These are phyloP conservation scores for Cololabis saira DNA, from an alignment of 2,113 vertebrate species.

Conservation along the genomic window DNA sequence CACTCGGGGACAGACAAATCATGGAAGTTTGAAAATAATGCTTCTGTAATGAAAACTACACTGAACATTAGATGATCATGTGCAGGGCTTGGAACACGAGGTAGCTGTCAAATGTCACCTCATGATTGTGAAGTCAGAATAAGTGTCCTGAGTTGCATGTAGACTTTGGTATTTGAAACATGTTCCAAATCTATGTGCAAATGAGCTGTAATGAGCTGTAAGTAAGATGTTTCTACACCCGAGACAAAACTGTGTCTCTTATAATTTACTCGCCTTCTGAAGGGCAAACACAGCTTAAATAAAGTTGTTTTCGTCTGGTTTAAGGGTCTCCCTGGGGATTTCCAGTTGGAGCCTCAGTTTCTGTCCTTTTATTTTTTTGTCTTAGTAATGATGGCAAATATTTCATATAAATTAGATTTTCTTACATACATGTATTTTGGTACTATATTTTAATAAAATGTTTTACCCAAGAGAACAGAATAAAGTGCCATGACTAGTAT, in stretches of 20 bases:
- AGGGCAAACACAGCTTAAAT: neutral
- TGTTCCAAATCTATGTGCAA: neutral
- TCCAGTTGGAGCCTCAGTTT: neutral
- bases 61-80: neutral
- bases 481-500: too few relatives aligned
- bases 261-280: neutral
- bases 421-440: too few relatives aligned
- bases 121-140: neutral
- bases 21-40: neutral
- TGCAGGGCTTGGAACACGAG: neutral
- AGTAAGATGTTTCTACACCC: neutral
- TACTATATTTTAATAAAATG: too few relatives aligned
- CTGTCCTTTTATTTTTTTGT: too few relatives aligned
- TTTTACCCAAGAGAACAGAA: too few relatives aligned
- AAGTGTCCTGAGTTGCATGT: neutral
- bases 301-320: neutral
- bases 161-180: neutral
- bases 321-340: neutral
- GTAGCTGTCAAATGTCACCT: constrained; percentile 4
- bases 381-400: too few relatives aligned
- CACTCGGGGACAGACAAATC: neutral
- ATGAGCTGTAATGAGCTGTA: neutral
- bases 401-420: too few relatives aligned
- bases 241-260: neutral
- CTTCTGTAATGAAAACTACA: neutral